Evolutionary conservation across 2,888 invertebrate species (phyloP), one percentile per base, ranked within the genome.

Genomic region (Emmelina monodactyla): DNA sequence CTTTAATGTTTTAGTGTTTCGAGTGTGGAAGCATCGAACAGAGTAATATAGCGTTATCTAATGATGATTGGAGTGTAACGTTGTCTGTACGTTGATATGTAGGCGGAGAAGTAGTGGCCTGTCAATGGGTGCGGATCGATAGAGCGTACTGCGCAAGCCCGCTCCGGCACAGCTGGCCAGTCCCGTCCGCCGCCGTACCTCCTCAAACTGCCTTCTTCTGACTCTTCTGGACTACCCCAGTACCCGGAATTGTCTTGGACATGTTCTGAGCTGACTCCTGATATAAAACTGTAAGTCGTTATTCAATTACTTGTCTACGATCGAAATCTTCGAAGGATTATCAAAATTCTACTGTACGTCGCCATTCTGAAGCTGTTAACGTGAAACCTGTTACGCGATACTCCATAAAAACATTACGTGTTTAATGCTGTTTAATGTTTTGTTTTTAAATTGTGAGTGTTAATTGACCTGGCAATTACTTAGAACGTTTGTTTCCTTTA

Each of bases 41-140:
- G 49, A 55, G 50, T 65, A 70, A 75, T 75, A 73, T 60, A 52
- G 55, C 56, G 62, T 69, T 78, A 76, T 73, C 73, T 64, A 65
- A 66, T 62, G 64, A 61, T 70, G 72, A 72, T 76, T 71, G 65
- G 58, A 58, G 64, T 68, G 61, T 66, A 68, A 66, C 67, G 64
- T 56, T 59, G 55, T 48, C 43, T 45, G 41, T 55, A 51, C 53
- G 56, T 57, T 55, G 62, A 60, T 64, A 68, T 67, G 75, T 75
- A 68, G 76, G 75, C 67, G 72, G 63, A 42, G 59, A 58, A 61
- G 61, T 59, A 65, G 60, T 53, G 56, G 58, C 59, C 51, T 61
- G 68, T 78, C 78, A 76, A 76, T 73, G 71, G 70, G 46, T 47
- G 41, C 40, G 61, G 72, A 76, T 78, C 78, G 78, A 78, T 79